A percentile compares a stretch with the other conserved stretches of the same genome.
phyloP scores from a whole-genome alignment of 2,797 vertebrate species.

The Setipinna tenuifilis region DNA sequence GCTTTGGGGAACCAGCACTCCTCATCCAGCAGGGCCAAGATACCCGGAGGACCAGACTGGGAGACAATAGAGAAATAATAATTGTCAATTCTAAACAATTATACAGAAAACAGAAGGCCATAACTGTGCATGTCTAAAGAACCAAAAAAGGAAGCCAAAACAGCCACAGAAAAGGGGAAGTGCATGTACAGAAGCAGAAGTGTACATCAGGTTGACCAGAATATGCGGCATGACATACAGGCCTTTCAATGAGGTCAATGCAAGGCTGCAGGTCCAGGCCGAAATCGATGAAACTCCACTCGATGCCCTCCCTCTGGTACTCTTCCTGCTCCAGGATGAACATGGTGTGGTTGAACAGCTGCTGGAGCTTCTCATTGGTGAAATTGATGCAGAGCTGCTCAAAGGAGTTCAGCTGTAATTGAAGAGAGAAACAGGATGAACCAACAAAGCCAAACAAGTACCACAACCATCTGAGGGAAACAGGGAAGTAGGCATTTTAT shows the following conservation, averaged over 20 bases:
- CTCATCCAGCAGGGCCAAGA: conserved; percentile 84
- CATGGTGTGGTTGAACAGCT: conserved; percentile 97
- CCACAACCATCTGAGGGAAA: not conserved
- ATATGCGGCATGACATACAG: conserved; percentile 27
- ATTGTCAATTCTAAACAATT: not conserved
- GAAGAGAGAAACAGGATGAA: not conserved
- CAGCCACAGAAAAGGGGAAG: too few species aligned
- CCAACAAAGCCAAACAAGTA: not conserved
- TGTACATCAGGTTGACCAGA: not conserved
- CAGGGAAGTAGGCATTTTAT: not conserved
- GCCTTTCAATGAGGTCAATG: conserved; percentile 66
- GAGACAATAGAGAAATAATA: not conserved
- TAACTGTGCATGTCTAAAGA: not conserved
- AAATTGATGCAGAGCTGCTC: conserved; percentile 96
- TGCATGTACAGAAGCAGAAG: not conserved
- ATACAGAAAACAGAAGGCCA: not conserved
- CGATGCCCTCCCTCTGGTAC: conserved; percentile 92
- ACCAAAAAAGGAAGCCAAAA: not conserved
- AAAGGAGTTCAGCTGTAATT: conserved; percentile 79
- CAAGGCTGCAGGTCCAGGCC: conserved; percentile 81
- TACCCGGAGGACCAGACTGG: conserved; percentile 83
- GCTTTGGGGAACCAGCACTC: conserved; percentile 91
- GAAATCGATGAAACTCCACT: conserved; percentile 96
- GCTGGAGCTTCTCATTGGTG: conserved; percentile 94
- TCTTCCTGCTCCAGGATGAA: conserved; percentile 94